Evolutionary conservation across 2,888 invertebrate genomes (phyloP).

Genomic region (Aspidiotus rigidus): DNA sequence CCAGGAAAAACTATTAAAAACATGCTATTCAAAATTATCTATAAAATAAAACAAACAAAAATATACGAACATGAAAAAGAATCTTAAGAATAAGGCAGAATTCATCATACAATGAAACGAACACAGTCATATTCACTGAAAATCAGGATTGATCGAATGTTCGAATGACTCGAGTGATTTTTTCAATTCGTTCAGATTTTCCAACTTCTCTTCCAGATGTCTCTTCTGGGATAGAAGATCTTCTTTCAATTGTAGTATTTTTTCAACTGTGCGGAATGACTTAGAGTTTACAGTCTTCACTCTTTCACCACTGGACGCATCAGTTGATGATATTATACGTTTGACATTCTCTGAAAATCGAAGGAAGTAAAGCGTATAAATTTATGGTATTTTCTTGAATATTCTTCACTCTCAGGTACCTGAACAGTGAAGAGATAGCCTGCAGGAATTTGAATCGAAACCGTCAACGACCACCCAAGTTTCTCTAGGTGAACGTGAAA

Average conservation of each 20-base stretch:
- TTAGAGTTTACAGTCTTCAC: neutral
- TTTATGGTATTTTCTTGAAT: neutral
- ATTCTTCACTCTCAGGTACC: too few species aligned
- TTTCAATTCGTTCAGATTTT: neutral
- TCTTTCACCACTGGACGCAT: neutral
- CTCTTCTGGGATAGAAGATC: slow-evolving; percentile 6
- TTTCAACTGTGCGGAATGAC: slow-evolving; percentile 13
- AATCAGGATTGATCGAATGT: neutral
- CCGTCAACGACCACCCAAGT: neutral
- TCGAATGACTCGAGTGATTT: slow-evolving; percentile 7
- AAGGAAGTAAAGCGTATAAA: neutral
- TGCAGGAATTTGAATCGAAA: neutral
- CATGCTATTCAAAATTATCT: too few species aligned
- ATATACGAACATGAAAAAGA: too few species aligned
- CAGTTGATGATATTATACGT: neutral
- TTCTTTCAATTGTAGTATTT: slow-evolving; percentile 21
- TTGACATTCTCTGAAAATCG: slow-evolving; percentile 10
- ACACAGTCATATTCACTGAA: too few species aligned
- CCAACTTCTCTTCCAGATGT: slow-evolving; percentile 7
- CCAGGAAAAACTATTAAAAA: too few species aligned
- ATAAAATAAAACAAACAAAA: too few species aligned
- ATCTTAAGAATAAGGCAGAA: too few species aligned
- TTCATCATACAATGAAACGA: too few species aligned
- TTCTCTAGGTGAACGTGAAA: neutral
- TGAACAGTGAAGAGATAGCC: neutral